phyloP scores from a whole-genome alignment of 2,888 invertebrate species.

The Mycalesis mineus region DNA sequence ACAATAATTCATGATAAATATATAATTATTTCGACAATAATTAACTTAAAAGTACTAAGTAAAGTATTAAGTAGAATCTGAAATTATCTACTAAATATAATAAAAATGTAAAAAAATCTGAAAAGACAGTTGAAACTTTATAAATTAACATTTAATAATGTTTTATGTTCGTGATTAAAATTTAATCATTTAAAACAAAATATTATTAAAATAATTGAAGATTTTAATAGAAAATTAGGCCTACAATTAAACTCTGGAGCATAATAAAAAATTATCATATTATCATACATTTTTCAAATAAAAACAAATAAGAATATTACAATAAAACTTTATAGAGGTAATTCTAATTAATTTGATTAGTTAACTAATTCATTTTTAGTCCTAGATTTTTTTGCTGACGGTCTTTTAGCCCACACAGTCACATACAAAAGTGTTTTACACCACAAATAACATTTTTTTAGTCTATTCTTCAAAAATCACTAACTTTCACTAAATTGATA shows the following conservation, averaged over 20 bases:
- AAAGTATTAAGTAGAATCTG: not conserved
- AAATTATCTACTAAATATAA: not conserved
- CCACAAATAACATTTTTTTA: not conserved
- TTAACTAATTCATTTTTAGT: not conserved
- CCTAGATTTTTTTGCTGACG: not conserved
- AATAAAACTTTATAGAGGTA: not conserved
- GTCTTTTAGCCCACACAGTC: constrained; percentile 19
- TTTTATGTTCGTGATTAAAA: too few relatives aligned
- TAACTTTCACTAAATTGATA: constrained; percentile 18
- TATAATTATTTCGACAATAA: not conserved
- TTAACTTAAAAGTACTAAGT: too few relatives aligned
- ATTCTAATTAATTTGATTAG: not conserved
- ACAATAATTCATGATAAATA: constrained; percentile 39
- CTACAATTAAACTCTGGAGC: not conserved
- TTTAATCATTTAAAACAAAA: too few relatives aligned
- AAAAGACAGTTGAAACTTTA: not conserved
- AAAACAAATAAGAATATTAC: not conserved
- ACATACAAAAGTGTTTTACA: constrained; percentile 18
- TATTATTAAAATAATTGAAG: not conserved
- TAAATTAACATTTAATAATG: not conserved
- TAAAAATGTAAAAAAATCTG: not conserved
- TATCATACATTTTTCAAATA: not conserved
- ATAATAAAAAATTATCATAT: not conserved
- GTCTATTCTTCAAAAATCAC: constrained; percentile 5
- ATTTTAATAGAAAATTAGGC: not conserved